These are phyloP conservation scores for Pontoporia blainvillei DNA, from an alignment of 2,113 vertebrate genomes.

Conservation along the genomic window DNA sequence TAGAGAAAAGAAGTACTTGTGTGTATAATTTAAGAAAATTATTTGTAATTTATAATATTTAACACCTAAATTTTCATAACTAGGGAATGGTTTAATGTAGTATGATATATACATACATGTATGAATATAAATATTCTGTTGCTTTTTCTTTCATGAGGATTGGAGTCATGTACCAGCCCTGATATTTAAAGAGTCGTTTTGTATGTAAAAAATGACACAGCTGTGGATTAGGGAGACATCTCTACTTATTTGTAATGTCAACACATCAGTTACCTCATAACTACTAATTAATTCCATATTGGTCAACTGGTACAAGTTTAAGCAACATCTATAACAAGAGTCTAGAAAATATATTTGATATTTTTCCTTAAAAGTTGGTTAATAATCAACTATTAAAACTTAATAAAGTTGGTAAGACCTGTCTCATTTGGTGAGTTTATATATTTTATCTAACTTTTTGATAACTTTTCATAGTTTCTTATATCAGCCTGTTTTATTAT, in stretches of 20 bases:
- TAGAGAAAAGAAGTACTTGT: conserved; percentile 20
- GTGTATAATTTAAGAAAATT: background rate
- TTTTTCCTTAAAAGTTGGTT: background rate
- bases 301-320: background rate
- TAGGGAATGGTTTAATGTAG: background rate
- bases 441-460: background rate
- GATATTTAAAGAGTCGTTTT: background rate
- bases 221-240: background rate
- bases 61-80: background rate
- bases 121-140: background rate
- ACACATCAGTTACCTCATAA: background rate
- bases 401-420: background rate
- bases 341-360: background rate
- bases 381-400: background rate
- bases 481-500: background rate
- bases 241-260: background rate
- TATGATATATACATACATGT: background rate
- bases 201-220: background rate
- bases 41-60: background rate
- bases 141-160: background rate
- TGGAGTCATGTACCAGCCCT: background rate
- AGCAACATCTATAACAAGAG: background rate
- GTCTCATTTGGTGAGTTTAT: background rate
- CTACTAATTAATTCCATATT: background rate
- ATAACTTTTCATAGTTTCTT: background rate